phyloP scores from a whole-genome alignment of 2,797 vertebrate genomes.

The Etheostoma perlongum region DNA sequence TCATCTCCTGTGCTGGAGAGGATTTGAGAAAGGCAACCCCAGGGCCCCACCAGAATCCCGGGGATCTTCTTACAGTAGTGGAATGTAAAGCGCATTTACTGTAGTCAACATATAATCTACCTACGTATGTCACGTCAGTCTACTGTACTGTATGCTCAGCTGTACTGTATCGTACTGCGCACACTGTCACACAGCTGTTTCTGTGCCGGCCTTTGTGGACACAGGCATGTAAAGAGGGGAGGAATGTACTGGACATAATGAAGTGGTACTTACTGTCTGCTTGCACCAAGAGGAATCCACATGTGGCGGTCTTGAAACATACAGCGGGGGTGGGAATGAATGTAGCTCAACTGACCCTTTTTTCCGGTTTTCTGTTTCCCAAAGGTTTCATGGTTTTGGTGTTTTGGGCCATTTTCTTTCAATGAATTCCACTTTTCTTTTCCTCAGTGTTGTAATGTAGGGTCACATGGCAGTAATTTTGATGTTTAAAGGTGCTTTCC shows the following conservation, averaged over 20 bases:
- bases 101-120: constrained; percentile 81
- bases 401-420: constrained; percentile 50
- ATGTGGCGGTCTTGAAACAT: constrained; percentile 61
- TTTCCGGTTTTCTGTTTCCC: constrained; percentile 64
- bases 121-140: constrained; percentile 75
- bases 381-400: constrained; percentile 61
- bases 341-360: constrained; percentile 87
- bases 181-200: constrained; percentile 79
- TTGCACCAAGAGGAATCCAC: constrained; percentile 75
- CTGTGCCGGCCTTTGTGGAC: constrained; percentile 67
- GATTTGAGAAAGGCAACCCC: constrained; percentile 51
- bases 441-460: constrained; percentile 84
- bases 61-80: constrained; percentile 78
- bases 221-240: constrained; percentile 62
- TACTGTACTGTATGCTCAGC: constrained; percentile 80
- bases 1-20: constrained; percentile 51
- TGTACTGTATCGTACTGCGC: constrained; percentile 78
- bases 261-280: constrained; percentile 76
- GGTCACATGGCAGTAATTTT: constrained; percentile 86
- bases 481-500: constrained; percentile 91
- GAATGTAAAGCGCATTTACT: constrained; percentile 85
- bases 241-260: constrained; percentile 82
- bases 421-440: constrained; percentile 58
- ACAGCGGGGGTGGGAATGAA: constrained; percentile 79
- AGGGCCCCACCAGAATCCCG: constrained; percentile 41